A percentile compares a stretch with the other conserved stretches of the same genome.
Evolutionary conservation across 2,797 vertebrate species (phyloP).

Genomic region (Allobates femoralis): DNA sequence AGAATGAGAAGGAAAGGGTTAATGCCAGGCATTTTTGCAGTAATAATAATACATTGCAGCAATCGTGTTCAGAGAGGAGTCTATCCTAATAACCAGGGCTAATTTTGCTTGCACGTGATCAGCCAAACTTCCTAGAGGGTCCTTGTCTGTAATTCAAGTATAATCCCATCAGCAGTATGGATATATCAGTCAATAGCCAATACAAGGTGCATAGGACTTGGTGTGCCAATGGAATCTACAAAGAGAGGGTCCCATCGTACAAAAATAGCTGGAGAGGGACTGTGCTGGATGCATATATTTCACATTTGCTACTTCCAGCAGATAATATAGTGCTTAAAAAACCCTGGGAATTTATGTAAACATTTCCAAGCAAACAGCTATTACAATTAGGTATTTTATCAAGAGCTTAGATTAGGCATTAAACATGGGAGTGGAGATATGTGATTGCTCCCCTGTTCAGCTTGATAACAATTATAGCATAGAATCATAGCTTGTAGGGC

Average conservation of each 20-base stretch:
- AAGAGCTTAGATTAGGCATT: constrained; percentile 67
- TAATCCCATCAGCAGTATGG: constrained; percentile 21
- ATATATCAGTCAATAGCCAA: constrained; percentile 41
- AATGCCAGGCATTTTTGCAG: neutral
- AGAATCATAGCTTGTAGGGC: constrained; percentile 80
- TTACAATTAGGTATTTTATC: constrained; percentile 70
- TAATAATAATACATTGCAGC: neutral
- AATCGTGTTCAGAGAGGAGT: neutral
- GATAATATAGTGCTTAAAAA: constrained; percentile 60
- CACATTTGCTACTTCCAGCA: constrained; percentile 56
- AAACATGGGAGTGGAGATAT: constrained; percentile 72
- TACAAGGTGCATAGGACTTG: constrained; percentile 36
- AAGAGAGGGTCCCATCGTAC: constrained; percentile 42
- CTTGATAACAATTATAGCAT: constrained; percentile 81
- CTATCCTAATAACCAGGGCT: constrained; percentile 24
- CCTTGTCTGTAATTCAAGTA: constrained; percentile 12
- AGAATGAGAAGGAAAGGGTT: constrained; percentile 35
- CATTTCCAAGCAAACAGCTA: constrained; percentile 61
- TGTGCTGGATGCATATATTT: constrained; percentile 55
- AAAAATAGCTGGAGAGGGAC: constrained; percentile 42
- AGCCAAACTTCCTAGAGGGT: constrained; percentile 6
- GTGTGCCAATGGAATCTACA: constrained; percentile 32
- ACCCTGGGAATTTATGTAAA: constrained; percentile 51
- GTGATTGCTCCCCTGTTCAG: constrained; percentile 75
- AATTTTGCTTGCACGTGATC: neutral